Evolutionary conservation across 2,888 invertebrate species (phyloP).

Genomic region (Nemoura dubitans): DNA sequence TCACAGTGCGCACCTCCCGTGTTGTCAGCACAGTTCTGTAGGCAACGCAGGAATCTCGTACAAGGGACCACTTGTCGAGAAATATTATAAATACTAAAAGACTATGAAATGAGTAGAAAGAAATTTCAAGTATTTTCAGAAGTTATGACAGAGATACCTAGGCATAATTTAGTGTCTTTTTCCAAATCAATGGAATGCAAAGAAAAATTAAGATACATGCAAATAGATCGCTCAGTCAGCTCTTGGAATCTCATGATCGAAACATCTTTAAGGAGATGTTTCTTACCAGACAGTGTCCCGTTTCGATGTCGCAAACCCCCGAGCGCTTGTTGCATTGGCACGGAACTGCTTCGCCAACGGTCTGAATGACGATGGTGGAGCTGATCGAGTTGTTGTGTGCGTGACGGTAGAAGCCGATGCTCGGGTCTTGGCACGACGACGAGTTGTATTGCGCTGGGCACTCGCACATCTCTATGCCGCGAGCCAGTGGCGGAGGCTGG

Average conservation of each 20-base stretch:
- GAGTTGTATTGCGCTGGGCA: slow-evolving; percentile 85
- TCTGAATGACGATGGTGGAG: slow-evolving; percentile 78
- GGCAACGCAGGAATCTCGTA: slow-evolving; percentile 8
- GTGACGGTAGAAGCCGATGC: slow-evolving; percentile 82
- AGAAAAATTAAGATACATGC: background rate
- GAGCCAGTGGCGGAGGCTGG: slow-evolving; percentile 73
- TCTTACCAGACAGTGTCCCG: slow-evolving; percentile 84
- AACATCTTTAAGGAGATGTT: slow-evolving; percentile 23
- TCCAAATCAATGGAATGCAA: too few species aligned
- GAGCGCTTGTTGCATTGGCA: slow-evolving; percentile 87
- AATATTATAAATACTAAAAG: too few species aligned
- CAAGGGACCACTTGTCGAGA: too few species aligned
- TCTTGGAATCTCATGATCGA: background rate
- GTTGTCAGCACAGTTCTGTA: slow-evolving; percentile 83
- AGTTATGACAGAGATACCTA: too few species aligned
- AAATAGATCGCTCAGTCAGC: background rate
- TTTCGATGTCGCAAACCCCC: slow-evolving; percentile 79
- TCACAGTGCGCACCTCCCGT: slow-evolving; percentile 87
- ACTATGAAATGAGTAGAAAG: too few species aligned
- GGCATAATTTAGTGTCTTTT: too few species aligned
- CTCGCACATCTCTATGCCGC: slow-evolving; percentile 85
- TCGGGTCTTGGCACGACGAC: slow-evolving; percentile 90
- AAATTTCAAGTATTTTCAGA: too few species aligned
- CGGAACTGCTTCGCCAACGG: slow-evolving; percentile 80
- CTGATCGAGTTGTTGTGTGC: slow-evolving; percentile 66